Evolutionary conservation across 2,888 invertebrate species (phyloP).

Genomic region (Dicroscelio sp.): DNA sequence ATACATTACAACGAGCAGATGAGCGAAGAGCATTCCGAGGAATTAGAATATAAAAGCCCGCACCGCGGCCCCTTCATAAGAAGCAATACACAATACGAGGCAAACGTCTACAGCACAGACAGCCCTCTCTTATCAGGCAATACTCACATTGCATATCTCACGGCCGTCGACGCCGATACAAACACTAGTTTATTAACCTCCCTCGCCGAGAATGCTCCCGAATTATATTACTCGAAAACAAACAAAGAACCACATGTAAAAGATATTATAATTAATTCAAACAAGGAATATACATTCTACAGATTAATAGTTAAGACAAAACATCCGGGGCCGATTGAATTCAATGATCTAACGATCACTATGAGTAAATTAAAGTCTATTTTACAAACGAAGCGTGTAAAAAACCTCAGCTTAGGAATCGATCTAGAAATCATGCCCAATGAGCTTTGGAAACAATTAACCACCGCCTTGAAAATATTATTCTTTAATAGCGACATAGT

Average conservation of each 20-base stretch:
- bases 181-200: neutral
- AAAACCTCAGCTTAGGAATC: neutral
- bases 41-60: neutral
- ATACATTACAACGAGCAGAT: too few species aligned
- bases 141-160: neutral
- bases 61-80: neutral
- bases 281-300: neutral
- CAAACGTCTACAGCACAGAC: neutral
- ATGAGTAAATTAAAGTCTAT: neutral
- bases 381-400: neutral
- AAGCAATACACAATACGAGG: neutral
- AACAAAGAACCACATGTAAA: neutral
- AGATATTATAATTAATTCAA: neutral
- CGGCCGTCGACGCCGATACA: neutral
- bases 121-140: neutral
- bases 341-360: neutral
- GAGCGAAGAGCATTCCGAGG: neutral
- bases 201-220: neutral
- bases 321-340: neutral
- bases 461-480: too few species aligned
- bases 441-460: too few species aligned
- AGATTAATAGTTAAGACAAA: neutral
- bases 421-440: neutral
- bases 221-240: neutral
- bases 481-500: too few species aligned